phyloP scores from a whole-genome alignment of 2,113 vertebrate species.

The Sorex araneus region DNA sequence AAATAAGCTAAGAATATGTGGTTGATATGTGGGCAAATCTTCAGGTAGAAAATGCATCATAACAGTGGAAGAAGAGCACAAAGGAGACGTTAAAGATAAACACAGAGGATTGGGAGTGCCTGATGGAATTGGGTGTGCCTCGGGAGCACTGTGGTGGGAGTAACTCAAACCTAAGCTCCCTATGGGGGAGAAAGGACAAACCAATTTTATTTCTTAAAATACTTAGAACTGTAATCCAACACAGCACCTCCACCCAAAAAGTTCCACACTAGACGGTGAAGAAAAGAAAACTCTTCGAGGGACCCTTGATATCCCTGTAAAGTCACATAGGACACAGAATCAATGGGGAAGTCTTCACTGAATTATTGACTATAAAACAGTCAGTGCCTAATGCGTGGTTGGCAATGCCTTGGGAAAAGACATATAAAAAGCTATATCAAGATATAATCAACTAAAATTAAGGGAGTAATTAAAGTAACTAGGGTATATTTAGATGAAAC shows the following conservation, averaged over 20 bases:
- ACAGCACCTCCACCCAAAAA: background rate
- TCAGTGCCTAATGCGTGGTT: slow-evolving; percentile 8
- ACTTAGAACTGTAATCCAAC: no score
- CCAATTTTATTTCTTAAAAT: no score
- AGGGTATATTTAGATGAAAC: slow-evolving; percentile 62
- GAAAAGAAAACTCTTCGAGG: background rate
- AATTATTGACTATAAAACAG: slow-evolving; percentile 44
- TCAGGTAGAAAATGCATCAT: no score
- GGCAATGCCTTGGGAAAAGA: slow-evolving; percentile 34
- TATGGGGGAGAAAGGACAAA: no score
- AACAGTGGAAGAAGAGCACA: no score
- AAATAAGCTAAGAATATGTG: no score
- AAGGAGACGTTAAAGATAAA: no score
- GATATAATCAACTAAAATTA: slow-evolving; percentile 65
- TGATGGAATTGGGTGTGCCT: no score
- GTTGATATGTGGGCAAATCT: no score
- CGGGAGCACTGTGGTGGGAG: no score
- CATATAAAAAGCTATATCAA: slow-evolving; percentile 28
- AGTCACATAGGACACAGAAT: background rate
- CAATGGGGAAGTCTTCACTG: background rate
- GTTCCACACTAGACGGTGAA: background rate
- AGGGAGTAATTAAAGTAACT: slow-evolving; percentile 56
- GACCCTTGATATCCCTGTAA: background rate
- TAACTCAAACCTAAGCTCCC: no score
- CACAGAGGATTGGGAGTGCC: no score